Base-by-base conservation (phyloP, 2,888 invertebrate species). In the Ornithoptera alexandrae region DNA sequence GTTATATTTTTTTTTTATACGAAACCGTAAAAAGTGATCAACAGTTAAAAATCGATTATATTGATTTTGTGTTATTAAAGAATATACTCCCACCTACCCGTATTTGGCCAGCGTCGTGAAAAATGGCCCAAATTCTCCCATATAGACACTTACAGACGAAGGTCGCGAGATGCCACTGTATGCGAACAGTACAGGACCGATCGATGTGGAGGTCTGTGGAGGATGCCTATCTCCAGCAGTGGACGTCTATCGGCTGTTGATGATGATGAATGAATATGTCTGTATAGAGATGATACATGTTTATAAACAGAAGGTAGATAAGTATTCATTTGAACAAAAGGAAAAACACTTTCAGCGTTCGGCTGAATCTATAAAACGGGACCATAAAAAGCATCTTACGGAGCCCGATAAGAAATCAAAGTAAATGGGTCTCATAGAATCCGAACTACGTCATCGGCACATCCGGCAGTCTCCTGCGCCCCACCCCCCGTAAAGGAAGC, bases 361-460 rank as follows among this genome's bases (percentile, higher is more conserved):
- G n/a, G n/a, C 53, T 53, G 53, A 53, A 53, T 53, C 53, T n/a
- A 53, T 53, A 53, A 53, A 53, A n/a, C n/a, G 18, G 39, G 53
- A 53, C n/a, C 53, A 53, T 53, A 53, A 53, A 53, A 53, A 18
- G n/a, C 53, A 18, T 53, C 53, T 53, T 53, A 18, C 53, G 53
- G 53, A n/a, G n/a, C n/a, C 53, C 53, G 53, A 53, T 53, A 53
- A n/a, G 53, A 18, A 53, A 53, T 53, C 53, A 53, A 53, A 53
- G 53, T 18, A 53, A 53, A 53, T n/a, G 53, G 53, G n/a, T 17
- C 53, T 18, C 53, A 18, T 53, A 18, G 18, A 53, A 53, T 53
- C 17, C 53, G 53, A 53, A 53, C 53, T n/a, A n/a, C 53, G 39
- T 39, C 39, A 39, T 39, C 39, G 39, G 6, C 39, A 39, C 8